Evolutionary conservation across 2,888 invertebrate species (phyloP).

Genomic region (Drosophila heteroneura): DNA sequence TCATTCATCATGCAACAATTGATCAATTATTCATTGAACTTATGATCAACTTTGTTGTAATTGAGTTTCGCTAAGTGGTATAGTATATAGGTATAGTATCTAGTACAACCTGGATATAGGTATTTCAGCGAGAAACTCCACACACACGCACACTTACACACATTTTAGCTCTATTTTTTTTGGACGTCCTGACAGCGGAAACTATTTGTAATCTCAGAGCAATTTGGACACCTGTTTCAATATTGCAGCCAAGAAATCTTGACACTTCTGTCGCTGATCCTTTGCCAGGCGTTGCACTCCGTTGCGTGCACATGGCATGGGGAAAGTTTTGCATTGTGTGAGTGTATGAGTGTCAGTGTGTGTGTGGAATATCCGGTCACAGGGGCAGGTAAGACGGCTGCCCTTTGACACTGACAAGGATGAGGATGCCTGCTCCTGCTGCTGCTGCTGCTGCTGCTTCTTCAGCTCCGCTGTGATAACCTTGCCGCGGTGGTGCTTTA

Average conservation of each 20-base stretch:
- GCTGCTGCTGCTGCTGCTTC: slow-evolving; percentile 2
- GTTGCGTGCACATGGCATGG: slow-evolving; percentile 5
- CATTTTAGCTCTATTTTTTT: not conserved
- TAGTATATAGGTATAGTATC: not conserved
- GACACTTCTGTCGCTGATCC: slow-evolving; percentile 61
- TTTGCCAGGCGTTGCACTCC: slow-evolving; percentile 28
- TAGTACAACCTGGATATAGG: not conserved
- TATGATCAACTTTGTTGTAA: not conserved
- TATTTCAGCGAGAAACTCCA: not conserved
- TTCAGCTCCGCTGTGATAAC: slow-evolving; percentile 55
- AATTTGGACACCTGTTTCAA: slow-evolving; percentile 78
- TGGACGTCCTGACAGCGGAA: slow-evolving; percentile 35
- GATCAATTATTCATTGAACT: not conserved
- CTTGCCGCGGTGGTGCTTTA: slow-evolving; percentile 74
- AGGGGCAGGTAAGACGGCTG: slow-evolving; percentile 46
- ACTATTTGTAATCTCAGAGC: slow-evolving; percentile 62
- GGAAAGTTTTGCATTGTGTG: slow-evolving; percentile 52
- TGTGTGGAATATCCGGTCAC: slow-evolving; percentile 57
- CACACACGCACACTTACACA: not conserved
- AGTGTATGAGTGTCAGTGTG: not conserved
- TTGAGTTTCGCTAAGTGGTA: slow-evolving; percentile 13
- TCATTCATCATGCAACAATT: not conserved
- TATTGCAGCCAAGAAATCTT: slow-evolving; percentile 67
- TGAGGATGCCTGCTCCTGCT: slow-evolving; percentile 15
- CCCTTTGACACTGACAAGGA: slow-evolving; percentile 50